phyloP scores from a whole-genome alignment of 1,140 invertebrate genomes.

The Sitophilus oryzae region DNA sequence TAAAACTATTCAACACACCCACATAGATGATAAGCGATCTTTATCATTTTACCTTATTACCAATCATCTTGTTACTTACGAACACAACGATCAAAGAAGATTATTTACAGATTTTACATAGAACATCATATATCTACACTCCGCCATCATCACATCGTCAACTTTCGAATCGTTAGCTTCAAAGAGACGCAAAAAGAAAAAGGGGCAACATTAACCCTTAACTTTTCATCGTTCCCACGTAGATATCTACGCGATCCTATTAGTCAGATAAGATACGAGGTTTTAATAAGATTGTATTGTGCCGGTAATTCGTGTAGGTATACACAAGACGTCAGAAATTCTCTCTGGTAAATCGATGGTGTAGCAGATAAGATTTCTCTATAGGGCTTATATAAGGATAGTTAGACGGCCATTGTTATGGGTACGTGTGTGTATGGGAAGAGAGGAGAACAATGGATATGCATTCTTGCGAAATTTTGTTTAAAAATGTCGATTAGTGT shows the following conservation, averaged over 20 bases:
- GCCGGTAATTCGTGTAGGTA: not conserved
- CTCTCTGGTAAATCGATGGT: not conserved
- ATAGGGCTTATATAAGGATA: not conserved
- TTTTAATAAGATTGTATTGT: not conserved
- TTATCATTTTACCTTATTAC: too few relatives aligned
- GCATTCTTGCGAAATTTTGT: not conserved
- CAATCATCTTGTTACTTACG: too few relatives aligned
- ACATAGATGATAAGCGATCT: too few relatives aligned
- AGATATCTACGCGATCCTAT: not conserved
- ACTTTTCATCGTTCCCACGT: not conserved
- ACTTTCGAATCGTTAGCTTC: too few relatives aligned
- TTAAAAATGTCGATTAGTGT: too few relatives aligned
- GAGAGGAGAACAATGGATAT: not conserved
- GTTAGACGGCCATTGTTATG: not conserved
- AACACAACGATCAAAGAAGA: too few relatives aligned
- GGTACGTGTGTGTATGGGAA: not conserved
- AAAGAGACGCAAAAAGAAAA: too few relatives aligned
- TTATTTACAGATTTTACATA: too few relatives aligned
- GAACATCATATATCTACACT: too few relatives aligned
- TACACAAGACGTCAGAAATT: not conserved
- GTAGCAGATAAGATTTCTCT: not conserved
- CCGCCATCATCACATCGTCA: too few relatives aligned
- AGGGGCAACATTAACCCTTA: not conserved
- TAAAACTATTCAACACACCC: too few relatives aligned
- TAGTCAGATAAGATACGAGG: not conserved